These are phyloP conservation scores for Lathamus discolor DNA, from an alignment of 2,113 vertebrate genomes.

Conservation along the genomic window DNA sequence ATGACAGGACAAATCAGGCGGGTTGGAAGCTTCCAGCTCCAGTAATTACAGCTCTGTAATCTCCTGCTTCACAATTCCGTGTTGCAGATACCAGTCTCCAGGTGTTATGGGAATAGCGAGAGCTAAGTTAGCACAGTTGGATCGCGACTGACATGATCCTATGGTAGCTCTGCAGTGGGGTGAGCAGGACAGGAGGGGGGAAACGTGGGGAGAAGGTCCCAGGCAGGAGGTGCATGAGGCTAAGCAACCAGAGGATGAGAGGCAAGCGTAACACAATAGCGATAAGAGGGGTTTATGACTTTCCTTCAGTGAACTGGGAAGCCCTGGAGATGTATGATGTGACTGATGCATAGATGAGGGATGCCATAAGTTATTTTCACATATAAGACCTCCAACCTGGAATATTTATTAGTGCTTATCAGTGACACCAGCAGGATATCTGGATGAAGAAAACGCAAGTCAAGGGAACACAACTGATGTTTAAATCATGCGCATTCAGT, in stretches of 20 bases:
- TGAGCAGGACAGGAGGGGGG: neutral
- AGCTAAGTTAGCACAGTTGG: neutral
- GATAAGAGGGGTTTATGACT: neutral
- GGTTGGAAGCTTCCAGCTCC: constrained; percentile 8
- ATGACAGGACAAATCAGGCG: neutral
- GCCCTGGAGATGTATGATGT: neutral
- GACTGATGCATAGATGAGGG: neutral
- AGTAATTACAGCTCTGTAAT: neutral
- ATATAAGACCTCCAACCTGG: neutral
- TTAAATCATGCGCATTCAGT: neutral
- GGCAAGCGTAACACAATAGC: accelerated
- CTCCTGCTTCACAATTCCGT: neutral
- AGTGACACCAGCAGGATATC: neutral
- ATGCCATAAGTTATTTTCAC: neutral
- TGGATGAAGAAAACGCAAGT: neutral
- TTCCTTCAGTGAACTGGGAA: neutral
- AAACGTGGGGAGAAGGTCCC: accelerated
- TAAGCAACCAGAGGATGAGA: neutral
- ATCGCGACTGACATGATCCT: accelerated
- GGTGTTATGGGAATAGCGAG: accelerated
- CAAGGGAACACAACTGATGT: neutral
- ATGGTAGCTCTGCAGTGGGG: neutral
- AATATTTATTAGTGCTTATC: neutral
- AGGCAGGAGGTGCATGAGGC: neutral
- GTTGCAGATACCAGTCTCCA: neutral